Conservation (phyloP, 2,888 invertebrate species). For the Napeogenes sylphis region DNA sequence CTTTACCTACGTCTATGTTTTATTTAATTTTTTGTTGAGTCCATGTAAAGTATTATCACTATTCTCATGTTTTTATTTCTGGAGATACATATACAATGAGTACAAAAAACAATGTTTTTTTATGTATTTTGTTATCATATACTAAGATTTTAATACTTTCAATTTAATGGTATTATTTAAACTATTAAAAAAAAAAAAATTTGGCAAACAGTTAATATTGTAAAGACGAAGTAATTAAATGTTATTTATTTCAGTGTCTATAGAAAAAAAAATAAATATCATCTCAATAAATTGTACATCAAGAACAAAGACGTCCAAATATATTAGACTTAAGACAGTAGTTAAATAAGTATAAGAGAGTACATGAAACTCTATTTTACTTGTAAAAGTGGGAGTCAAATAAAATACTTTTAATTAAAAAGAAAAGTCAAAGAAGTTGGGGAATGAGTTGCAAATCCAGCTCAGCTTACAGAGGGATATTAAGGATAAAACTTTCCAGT, state of each 20-base stretch:
- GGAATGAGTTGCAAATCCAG: conserved; percentile 70
- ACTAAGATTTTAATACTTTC: background rate
- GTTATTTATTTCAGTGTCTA: too few relatives aligned
- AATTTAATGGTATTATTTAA: background rate
- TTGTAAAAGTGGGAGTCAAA: conserved; percentile 46
- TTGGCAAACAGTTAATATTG: too few relatives aligned
- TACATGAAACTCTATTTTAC: conserved; percentile 41
- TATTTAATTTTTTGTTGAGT: conserved; percentile 18
- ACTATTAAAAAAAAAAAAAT: background rate
- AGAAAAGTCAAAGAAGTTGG: conserved; percentile 52
- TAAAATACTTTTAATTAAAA: conserved; percentile 72
- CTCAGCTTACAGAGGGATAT: conserved; percentile 53
- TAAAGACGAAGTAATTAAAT: too few relatives aligned
- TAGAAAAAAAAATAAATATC: too few relatives aligned
- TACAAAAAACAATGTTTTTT: conserved; percentile 20
- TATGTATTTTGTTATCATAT: background rate
- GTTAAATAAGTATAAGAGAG: conserved; percentile 14
- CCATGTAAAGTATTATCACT: conserved; percentile 22
- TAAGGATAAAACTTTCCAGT: conserved; percentile 57
- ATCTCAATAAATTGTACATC: too few relatives aligned
- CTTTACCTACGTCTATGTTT: conserved; percentile 23
- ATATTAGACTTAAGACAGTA: too few relatives aligned
- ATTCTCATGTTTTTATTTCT: conserved; percentile 24
- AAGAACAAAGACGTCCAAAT: too few relatives aligned
- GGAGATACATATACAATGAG: conserved; percentile 27